These are phyloP conservation scores for Origma solitaria DNA, from an alignment of 2,113 vertebrate genomes.

Conservation along the genomic window DNA sequence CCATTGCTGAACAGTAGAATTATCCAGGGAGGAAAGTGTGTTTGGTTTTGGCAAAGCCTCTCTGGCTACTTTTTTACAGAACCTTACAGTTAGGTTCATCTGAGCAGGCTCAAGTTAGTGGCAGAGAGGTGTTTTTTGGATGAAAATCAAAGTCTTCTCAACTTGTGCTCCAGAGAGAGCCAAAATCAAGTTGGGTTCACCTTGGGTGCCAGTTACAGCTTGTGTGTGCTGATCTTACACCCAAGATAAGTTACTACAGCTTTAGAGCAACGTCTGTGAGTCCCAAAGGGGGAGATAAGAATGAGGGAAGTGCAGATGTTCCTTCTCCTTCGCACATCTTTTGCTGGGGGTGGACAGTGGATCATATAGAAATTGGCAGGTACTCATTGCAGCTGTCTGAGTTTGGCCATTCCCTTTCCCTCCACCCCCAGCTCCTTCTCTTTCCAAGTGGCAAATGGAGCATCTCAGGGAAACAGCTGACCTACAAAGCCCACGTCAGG, in stretches of 20 bases:
- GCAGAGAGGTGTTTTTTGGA: not conserved
- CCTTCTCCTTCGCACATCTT: slow-evolving; percentile 14
- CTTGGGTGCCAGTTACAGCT: not conserved
- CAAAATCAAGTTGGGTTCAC: not conserved
- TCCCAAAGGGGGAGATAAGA: not conserved
- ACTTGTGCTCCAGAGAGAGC: not conserved
- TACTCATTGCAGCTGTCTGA: slow-evolving; percentile 24
- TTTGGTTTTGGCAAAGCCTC: not conserved
- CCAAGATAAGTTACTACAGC: not conserved
- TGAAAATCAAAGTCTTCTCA: not conserved
- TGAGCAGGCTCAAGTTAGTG: not conserved
- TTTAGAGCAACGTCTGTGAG: not conserved
- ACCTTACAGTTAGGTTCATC: not conserved
- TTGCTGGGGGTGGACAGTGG: slow-evolving; percentile 11
- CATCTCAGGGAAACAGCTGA: slow-evolving; percentile 27
- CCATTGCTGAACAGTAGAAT: not conserved
- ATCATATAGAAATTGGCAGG: slow-evolving; percentile 34
- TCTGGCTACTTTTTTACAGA: not conserved
- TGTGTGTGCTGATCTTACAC: not conserved
- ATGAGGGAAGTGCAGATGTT: slow-evolving; percentile 42
- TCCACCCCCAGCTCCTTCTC: not conserved
- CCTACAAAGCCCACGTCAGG: not conserved
- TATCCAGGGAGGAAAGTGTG: not conserved
- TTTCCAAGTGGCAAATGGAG: slow-evolving; percentile 31
- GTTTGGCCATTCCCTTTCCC: not conserved